Percentiles rank a stretch among this genome's conserved stretches.
Evolutionary conservation across 2,113 vertebrate genomes (phyloP).

Genomic region (Hemichromis elongatus): DNA sequence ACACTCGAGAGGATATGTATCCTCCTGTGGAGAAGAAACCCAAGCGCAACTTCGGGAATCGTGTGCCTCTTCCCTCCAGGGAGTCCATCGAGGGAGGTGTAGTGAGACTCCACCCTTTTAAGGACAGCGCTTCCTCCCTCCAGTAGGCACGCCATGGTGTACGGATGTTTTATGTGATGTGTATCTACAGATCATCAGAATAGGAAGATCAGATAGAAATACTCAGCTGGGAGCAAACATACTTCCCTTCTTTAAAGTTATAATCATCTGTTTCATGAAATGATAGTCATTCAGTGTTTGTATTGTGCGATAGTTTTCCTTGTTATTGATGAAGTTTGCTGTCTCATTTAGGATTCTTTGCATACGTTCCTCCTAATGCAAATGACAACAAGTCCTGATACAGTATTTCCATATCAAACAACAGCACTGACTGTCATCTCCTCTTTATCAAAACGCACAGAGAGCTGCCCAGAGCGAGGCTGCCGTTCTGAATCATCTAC

Average conservation of each 20-base stretch:
- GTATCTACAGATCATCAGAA: neutral
- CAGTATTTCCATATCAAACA: neutral
- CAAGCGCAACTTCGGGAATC: neutral
- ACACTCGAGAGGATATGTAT: neutral
- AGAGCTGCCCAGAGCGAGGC: neutral
- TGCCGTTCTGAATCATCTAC: neutral
- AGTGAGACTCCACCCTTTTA: neutral
- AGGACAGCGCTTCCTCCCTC: slow-evolving; percentile 3
- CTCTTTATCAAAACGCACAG: neutral
- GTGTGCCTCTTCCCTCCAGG: neutral
- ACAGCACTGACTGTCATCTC: neutral
- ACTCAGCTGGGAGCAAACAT: neutral
- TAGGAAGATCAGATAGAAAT: neutral
- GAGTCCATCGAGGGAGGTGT: neutral
- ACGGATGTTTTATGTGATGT: neutral
- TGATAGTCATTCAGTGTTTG: neutral
- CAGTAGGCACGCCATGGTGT: neutral
- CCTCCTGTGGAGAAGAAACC: slow-evolving; percentile 15
- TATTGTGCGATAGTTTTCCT: neutral
- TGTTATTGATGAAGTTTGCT: neutral
- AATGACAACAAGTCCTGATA: neutral
- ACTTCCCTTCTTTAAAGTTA: neutral
- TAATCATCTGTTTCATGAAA: neutral
- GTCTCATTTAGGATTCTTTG: neutral
- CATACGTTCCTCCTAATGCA: neutral